Conservation (phyloP, 92 coral and sea anemone genomes). For the Zoanthus sansibaricus region DNA sequence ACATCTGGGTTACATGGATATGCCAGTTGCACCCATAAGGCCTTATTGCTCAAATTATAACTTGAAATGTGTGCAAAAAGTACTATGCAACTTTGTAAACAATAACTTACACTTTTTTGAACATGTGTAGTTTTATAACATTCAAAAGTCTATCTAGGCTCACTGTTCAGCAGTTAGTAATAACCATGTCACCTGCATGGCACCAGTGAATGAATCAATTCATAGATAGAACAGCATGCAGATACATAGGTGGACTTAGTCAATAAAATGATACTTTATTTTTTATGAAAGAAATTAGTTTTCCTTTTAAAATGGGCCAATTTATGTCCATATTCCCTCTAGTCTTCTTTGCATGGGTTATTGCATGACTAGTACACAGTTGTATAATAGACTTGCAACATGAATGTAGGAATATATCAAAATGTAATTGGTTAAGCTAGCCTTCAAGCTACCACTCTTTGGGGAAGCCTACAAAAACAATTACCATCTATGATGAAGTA, state of each 20-base stretch:
- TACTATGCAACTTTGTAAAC: constrained; percentile 31
- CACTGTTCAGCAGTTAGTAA: constrained; percentile 28
- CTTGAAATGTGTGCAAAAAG: constrained; percentile 28
- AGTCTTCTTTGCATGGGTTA: constrained; percentile 25
- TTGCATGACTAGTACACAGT: constrained; percentile 22
- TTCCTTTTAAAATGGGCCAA: constrained; percentile 20
- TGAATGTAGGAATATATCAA: neutral
- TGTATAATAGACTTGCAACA: constrained; percentile 12
- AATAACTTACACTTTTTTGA: constrained; percentile 31
- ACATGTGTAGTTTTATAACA: constrained; percentile 24
- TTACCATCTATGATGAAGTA: neutral
- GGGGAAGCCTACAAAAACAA: constrained; percentile 4
- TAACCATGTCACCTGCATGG: constrained; percentile 23
- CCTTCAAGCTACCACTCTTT: constrained; percentile 13
- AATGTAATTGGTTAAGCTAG: constrained; percentile 1
- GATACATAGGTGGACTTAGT: constrained; percentile 16
- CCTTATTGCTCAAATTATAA: constrained; percentile 23
- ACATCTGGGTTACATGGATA: constrained; percentile 39
- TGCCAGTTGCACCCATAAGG: constrained; percentile 35
- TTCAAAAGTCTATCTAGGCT: constrained; percentile 11
- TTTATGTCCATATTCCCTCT: constrained; percentile 26
- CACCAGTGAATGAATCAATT: constrained; percentile 27
- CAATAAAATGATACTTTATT: constrained; percentile 16
- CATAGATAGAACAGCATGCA: constrained; percentile 14
- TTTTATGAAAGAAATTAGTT: constrained; percentile 18